Evolutionary conservation across 23 tunicate genomes (phyloP), one percentile per base, ranked within the genome.

Genomic region (Trididemnum nubilum): DNA sequence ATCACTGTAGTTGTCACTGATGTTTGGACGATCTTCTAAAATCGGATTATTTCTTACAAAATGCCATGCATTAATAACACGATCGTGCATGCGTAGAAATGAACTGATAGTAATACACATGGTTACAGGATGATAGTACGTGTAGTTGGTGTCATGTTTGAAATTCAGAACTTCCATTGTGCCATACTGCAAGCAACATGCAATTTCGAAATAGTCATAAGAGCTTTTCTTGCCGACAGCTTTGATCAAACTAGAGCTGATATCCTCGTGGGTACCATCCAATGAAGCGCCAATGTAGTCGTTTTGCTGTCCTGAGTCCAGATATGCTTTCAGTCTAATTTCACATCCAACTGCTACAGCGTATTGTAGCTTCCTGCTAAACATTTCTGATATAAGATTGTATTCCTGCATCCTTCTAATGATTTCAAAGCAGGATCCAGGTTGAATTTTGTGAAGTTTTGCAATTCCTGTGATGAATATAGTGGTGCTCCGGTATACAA

Each of bases 311-410:
- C 33, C 18, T 30, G 28, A 51, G 12, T 15, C 36, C 66, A 77
- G 34, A 51, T 54, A 77, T 4, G 28, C 36, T 57, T 77, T 77
- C 39, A 77, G 39, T 52, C 67, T 24, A 30, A 19, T 33, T 57
- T 77, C 81, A 77, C 67, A 77, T 9, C 54, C 67, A 26, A 77
- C 36, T 19, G 81, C 81, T 1, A 77, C 2, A 29, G 81, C 81
- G 18, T 9, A 52, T 25, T 31, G 28, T 7, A 77, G 40, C 28
- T 33, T 57, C 12, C 54, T 7, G 3, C 18, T 25, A 34, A n/a
- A 3, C 26, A 2, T 31, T 77, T 52, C 81, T 28, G n/a, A 2
- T 7, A 15, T 3, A 18, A 77, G 23, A 28, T 19, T 19, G 25
- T 54, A 5, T 31, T 77, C 36, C 1, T 25, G 12, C 66, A 77